Evolutionary conservation across 2,888 invertebrate species (phyloP).

Genomic region (Chloromyia formosa): DNA sequence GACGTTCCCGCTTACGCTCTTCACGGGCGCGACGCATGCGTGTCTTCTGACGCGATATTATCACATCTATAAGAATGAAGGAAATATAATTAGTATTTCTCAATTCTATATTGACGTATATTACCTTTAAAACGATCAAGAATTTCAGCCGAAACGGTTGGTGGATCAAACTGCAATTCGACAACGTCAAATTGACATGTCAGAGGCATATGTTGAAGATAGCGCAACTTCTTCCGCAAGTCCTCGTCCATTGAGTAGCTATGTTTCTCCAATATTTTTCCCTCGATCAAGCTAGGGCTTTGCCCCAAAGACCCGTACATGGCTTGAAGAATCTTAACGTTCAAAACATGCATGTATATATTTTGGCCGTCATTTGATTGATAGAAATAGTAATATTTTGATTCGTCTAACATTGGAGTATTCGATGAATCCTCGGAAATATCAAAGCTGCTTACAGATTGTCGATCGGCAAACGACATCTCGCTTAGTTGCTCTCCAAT

Average conservation of each 20-base stretch:
- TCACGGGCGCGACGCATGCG: conserved; percentile 79
- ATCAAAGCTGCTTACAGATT: neutral
- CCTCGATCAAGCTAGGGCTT: conserved; percentile 78
- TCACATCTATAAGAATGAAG: conserved; percentile 70
- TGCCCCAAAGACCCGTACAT: conserved; percentile 84
- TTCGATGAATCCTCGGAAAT: neutral
- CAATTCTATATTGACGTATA: neutral
- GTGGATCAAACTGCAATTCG: conserved; percentile 82
- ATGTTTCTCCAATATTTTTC: conserved; percentile 87
- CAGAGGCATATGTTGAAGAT: conserved; percentile 86
- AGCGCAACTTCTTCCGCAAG: conserved; percentile 76
- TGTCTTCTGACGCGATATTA: conserved; percentile 74
- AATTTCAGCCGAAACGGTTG: conserved; percentile 75
- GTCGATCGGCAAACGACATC: neutral
- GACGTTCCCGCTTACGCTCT: conserved; percentile 81
- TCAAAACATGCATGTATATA: conserved; percentile 89
- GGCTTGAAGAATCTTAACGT: conserved; percentile 86
- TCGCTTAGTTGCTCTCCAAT: neutral
- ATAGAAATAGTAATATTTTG: conserved; percentile 61
- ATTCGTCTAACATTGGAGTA: conserved; percentile 55
- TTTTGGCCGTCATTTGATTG: conserved; percentile 90
- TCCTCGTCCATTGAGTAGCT: conserved; percentile 86
- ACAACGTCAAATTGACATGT: conserved; percentile 91
- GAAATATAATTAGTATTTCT: neutral
- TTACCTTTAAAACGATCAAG: conserved; percentile 75